Base-by-base conservation (phyloP, 2,113 vertebrate species). In the Silurus meridionalis region DNA sequence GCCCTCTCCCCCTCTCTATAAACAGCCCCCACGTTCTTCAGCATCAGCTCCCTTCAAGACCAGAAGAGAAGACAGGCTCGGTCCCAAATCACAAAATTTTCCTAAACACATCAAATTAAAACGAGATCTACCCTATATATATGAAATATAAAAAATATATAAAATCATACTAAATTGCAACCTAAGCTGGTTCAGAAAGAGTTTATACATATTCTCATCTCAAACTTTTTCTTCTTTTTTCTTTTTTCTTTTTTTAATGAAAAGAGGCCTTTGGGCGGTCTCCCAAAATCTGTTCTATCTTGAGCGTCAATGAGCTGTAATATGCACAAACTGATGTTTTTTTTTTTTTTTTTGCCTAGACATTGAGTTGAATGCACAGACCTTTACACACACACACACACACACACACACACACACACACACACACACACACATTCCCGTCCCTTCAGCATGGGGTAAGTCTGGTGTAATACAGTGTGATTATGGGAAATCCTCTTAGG, bases 31-130 rank as follows among this genome's bases (percentile, higher is more conserved):
- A 82, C 85, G 67, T 71, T 81, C 72, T 90, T 50, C 37, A 77
- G 71, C 93, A 92, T 93, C 94, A 92, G 92, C 91, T 91, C 91
- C 46, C 53, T 78, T 64, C 67, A 60, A 81, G 50, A 84, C 48
- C 17, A 55, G 57, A 46, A 64, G 10, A 71, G 46, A 53, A 87
- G 66, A 80, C 37, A 74, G 84, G 46, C 79, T 69, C 50, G 21
- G 60, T 83, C 52, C 81, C 23, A 82, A 74, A 85, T 61, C 75
- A 63, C 71, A 15, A 6, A 82, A 14, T 58, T 64, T 2, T 28
- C 57, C 53, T 79, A 8, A 72, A 8, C 6, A 28, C 50, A 77
- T 77, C 50, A n/a, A 13, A 77, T 55, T 77, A 28, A 1, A 78
- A 57, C 74, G 1, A 78, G n/a, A 55, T 57, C 55, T 9, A 52